A percentile compares a stretch with the other conserved stretches of the same genome.
These are phyloP conservation scores for Prochilodus magdalenae DNA, from an alignment of 2,113 vertebrate species.

Conservation along the genomic window DNA sequence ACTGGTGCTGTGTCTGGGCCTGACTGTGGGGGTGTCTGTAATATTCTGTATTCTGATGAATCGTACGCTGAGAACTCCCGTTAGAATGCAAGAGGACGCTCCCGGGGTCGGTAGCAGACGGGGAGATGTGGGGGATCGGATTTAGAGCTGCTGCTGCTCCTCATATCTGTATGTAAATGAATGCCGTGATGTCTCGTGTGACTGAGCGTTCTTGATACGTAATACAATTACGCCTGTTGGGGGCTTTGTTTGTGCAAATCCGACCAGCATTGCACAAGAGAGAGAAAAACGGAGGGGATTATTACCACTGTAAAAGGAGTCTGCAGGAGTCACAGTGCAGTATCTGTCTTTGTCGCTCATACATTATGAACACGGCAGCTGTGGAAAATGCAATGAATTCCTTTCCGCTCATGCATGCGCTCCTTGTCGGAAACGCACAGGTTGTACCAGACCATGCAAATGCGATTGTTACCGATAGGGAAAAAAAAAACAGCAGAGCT, in stretches of 20 bases:
- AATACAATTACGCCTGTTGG: conserved; percentile 33
- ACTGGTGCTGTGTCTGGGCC: not conserved
- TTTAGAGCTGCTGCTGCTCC: conserved; percentile 29
- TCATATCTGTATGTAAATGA: conserved; percentile 29
- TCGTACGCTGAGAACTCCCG: not conserved
- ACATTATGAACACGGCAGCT: not conserved
- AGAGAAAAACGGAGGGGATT: conserved; percentile 15
- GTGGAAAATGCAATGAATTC: conserved; percentile 12
- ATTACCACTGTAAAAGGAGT: conserved; percentile 29
- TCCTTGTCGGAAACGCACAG: not conserved
- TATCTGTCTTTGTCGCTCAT: not conserved
- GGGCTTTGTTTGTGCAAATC: conserved; percentile 37
- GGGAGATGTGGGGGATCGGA: conserved; percentile 20
- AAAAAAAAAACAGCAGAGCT: too few species aligned
- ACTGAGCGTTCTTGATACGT: conserved; percentile 29
- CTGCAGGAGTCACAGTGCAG: conserved; percentile 3
- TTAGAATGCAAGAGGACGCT: not conserved
- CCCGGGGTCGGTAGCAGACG: conserved; percentile 16
- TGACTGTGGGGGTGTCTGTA: not conserved
- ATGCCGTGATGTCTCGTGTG: conserved; percentile 20
- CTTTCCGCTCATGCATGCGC: not conserved
- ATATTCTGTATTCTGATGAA: conserved; percentile 26
- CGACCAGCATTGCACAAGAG: not conserved
- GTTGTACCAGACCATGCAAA: not conserved
- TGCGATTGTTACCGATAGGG: not conserved